phyloP scores from a whole-genome alignment of 2,113 vertebrate genomes.

The Carassius carassius region DNA sequence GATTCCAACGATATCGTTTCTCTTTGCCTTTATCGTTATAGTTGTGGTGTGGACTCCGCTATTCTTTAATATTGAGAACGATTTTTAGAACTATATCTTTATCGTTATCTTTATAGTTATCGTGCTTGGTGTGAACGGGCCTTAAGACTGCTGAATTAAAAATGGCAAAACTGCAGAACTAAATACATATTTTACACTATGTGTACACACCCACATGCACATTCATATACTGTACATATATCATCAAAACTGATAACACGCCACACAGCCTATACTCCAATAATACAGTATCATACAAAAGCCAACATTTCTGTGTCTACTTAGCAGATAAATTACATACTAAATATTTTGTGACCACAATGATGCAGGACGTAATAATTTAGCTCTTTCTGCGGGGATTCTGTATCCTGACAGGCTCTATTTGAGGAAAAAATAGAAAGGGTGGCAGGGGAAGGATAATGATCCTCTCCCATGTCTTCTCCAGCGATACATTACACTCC shows the following conservation, averaged over 20 bases:
- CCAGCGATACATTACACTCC: constrained; percentile 29
- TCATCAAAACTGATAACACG: background rate
- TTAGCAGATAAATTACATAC: background rate
- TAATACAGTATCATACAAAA: background rate
- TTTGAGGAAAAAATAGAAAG: constrained; percentile 3
- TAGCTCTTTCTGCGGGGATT: constrained; percentile 11
- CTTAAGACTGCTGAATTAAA: no score
- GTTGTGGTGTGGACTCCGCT: no score
- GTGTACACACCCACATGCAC: no score
- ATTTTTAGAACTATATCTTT: no score
- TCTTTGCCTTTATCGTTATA: no score
- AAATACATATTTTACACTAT: no score
- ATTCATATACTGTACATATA: no score
- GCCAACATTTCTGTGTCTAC: background rate
- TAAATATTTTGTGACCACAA: constrained; percentile 18
- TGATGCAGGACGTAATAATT: background rate
- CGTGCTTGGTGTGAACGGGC: no score
- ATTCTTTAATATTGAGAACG: no score
- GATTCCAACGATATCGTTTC: no score
- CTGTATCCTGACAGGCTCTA: background rate
- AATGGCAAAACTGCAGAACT: no score
- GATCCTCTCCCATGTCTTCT: constrained; percentile 38
- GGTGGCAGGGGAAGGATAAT: constrained; percentile 11
- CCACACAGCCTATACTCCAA: background rate
- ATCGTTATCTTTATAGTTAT: no score